phyloP scores from a whole-genome alignment of 2,113 vertebrate genomes.

The human region GRCh38 chr2:172816001-172816500 shows the following conservation, averaged over 20 bases:
- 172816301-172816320: fast-evolving
- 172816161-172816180: not conserved
- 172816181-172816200: not conserved
- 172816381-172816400: not conserved
- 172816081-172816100: not conserved
- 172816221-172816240: not conserved
- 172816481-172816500: not conserved
- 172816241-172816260: not conserved
- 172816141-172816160: not conserved
- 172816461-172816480: not conserved
- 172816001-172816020: not conserved
- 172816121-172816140: not conserved
- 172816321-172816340: not conserved
- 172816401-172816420: not conserved
- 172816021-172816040: not conserved
- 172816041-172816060: not conserved
- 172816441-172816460: not conserved
- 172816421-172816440: slow-evolving; percentile 25
- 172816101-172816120: not conserved
- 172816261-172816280: fast-evolving
- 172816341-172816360: not conserved
- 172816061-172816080: not conserved
- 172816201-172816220: not conserved
- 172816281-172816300: fast-evolving
- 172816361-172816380: not conserved